Evolutionary conservation across 2,888 invertebrate species (phyloP).

Genomic region (Sesamia inferens): DNA sequence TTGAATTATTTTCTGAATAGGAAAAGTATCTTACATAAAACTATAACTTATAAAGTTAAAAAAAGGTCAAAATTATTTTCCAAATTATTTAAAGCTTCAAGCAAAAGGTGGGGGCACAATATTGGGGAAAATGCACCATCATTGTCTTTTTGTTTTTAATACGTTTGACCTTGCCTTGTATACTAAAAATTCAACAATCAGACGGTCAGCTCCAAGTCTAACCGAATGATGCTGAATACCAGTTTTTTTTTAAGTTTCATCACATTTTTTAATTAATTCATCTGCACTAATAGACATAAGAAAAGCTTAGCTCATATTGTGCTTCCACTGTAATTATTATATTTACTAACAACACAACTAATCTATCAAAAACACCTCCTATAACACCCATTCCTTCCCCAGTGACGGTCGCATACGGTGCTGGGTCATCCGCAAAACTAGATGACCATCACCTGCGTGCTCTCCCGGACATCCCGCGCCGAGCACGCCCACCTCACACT

Average conservation of each 20-base stretch:
- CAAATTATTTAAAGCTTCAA: not conserved
- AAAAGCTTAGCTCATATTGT: conserved; percentile 3
- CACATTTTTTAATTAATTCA: conserved; percentile 14
- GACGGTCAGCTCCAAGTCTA: not conserved
- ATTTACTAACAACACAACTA: conserved; percentile 7
- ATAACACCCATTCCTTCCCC: conserved; percentile 21
- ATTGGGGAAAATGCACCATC: not conserved
- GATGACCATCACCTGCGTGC: conserved; percentile 76
- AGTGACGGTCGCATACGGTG: conserved; percentile 84
- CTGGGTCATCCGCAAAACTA: conserved; percentile 78
- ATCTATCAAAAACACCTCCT: not conserved
- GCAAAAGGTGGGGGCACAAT: conserved; percentile 31
- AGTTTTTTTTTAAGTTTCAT: not conserved
- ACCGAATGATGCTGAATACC: not conserved
- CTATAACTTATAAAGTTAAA: not conserved
- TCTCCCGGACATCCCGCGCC: conserved; percentile 42
- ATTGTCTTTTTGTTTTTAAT: not conserved
- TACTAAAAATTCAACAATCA: not conserved
- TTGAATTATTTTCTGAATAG: conserved; percentile 1
- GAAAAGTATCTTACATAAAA: not conserved
- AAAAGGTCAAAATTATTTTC: too few species aligned
- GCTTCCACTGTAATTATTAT: conserved; percentile 18
- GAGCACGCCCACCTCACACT: conserved; percentile 27
- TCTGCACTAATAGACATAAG: conserved; percentile 1
- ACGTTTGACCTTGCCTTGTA: not conserved